These are phyloP conservation scores for Salpingus planirostris DNA, from an alignment of 2,888 invertebrate species.

Conservation along the genomic window DNA sequence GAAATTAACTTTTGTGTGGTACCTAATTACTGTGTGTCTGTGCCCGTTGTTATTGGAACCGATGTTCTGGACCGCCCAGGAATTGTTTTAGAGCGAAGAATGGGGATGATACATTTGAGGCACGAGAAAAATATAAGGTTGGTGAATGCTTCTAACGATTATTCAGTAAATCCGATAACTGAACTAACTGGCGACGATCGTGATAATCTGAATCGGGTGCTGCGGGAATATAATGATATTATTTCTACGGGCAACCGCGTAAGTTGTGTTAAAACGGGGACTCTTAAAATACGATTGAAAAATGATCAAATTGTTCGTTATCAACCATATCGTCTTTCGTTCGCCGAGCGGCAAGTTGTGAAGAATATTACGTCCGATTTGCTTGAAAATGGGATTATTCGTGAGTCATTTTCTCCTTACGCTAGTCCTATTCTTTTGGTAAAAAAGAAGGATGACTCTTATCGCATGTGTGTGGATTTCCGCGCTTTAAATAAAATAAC, in stretches of 20 bases:
- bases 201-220: background rate
- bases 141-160: background rate
- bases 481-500: background rate
- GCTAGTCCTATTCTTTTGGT: background rate
- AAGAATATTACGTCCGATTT: no score
- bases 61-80: background rate
- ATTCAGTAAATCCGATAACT: background rate
- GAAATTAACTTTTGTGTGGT: background rate
- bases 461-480: background rate
- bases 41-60: background rate
- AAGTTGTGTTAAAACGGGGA: background rate
- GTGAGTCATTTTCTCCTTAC: background rate
- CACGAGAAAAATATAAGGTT: background rate
- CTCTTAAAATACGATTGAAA: background rate
- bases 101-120: background rate
- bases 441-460: background rate
- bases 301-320: background rate
- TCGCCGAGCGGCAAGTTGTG: background rate
- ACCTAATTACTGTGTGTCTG: background rate
- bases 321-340: background rate
- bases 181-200: background rate
- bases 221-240: background rate
- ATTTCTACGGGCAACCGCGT: background rate
- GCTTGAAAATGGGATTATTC: background rate
- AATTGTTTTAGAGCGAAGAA: background rate